Conservation (phyloP, 1,140 invertebrate species). For the Neodiprion pinetum region DNA sequence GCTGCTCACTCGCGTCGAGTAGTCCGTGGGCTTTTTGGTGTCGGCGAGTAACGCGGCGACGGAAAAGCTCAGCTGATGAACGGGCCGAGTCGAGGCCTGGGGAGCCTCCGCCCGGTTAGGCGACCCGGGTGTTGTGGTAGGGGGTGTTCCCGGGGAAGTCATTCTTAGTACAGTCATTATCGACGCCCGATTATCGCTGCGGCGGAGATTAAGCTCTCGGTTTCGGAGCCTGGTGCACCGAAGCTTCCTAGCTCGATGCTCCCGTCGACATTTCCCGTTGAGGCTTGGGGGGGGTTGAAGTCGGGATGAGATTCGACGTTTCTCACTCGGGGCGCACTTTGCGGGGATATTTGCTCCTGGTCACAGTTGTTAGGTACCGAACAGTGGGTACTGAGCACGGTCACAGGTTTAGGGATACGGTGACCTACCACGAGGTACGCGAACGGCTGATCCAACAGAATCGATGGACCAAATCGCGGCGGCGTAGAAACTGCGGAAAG, state of each 20-base stretch:
- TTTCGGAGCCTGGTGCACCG: neutral
- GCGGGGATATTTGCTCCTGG: too few relatives aligned
- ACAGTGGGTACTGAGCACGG: too few relatives aligned
- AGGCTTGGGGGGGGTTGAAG: too few relatives aligned
- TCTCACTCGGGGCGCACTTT: too few relatives aligned
- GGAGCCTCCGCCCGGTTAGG: constrained; percentile 43
- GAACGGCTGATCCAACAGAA: too few relatives aligned
- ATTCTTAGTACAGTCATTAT: constrained; percentile 59
- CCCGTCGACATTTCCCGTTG: neutral
- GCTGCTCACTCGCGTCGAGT: constrained; percentile 9
- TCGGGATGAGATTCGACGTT: too few relatives aligned
- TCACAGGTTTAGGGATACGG: too few relatives aligned
- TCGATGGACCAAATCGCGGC: too few relatives aligned
- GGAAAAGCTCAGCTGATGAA: constrained; percentile 59
- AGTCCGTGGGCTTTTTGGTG: constrained; percentile 39
- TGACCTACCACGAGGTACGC: too few relatives aligned
- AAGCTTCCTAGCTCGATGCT: neutral
- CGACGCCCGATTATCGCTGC: neutral
- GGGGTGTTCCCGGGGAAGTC: constrained; percentile 54
- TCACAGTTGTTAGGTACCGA: too few relatives aligned
- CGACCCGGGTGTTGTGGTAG: constrained; percentile 48
- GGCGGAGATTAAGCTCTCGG: too few relatives aligned
- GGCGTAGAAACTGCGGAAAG: neutral
- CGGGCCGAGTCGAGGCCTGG: constrained; percentile 38
- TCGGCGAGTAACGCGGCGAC: constrained; percentile 61